Evolutionary conservation across 2,888 invertebrate species (phyloP).

Genomic region (Gastrophysa polygoni): DNA sequence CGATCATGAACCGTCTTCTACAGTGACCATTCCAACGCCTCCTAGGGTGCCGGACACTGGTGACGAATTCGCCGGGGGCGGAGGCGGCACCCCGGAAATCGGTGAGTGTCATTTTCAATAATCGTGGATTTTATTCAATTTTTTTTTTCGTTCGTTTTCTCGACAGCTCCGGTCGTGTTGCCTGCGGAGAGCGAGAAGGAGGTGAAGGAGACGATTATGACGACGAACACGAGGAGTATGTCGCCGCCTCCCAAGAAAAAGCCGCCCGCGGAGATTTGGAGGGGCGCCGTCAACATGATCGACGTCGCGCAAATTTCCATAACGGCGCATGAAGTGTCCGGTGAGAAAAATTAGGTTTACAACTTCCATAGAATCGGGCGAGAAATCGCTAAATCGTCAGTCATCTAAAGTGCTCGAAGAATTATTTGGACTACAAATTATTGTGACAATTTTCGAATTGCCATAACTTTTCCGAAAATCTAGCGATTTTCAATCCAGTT

Average conservation of each 20-base stretch:
- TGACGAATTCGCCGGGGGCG: conserved; percentile 46
- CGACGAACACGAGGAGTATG: conserved; percentile 36
- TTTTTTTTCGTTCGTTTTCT: too few relatives aligned
- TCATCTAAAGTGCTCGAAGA: too few relatives aligned
- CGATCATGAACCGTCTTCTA: conserved; percentile 82
- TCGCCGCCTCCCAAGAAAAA: conserved; percentile 46
- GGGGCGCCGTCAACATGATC: conserved; percentile 86
- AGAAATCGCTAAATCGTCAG: too few relatives aligned
- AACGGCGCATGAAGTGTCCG: conserved; percentile 75
- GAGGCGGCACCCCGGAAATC: conserved; percentile 7
- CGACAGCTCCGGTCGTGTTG: too few relatives aligned
- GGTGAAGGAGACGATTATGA: conserved; percentile 32
- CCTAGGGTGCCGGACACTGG: conserved; percentile 50
- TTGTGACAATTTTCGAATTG: too few relatives aligned
- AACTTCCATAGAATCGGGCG: too few relatives aligned
- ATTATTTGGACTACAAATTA: too few relatives aligned
- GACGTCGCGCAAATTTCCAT: conserved; percentile 90
- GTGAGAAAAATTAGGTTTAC: conserved; percentile 39
- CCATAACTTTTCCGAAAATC: too few relatives aligned
- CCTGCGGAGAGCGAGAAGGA: conserved; percentile 32
- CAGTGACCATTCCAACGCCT: conserved; percentile 71
- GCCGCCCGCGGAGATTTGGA: conserved; percentile 64
- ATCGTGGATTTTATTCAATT: too few relatives aligned
- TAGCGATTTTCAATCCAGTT: too few relatives aligned
- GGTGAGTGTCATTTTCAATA: too few relatives aligned